Conservation (phyloP, 2,888 invertebrate species). For the Galerucella pusilla region DNA sequence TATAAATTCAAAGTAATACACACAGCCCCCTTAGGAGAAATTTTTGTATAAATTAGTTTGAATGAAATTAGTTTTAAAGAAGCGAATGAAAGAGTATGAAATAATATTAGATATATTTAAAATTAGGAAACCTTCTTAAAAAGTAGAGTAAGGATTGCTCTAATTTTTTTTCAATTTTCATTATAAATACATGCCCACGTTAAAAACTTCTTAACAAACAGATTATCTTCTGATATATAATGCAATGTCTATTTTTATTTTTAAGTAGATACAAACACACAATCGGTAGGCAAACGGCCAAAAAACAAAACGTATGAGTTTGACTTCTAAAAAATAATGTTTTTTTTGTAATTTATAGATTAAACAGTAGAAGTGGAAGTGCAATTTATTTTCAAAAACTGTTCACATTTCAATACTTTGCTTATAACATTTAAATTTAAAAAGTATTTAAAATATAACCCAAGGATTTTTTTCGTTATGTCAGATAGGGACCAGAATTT, state of each 20-base stretch:
- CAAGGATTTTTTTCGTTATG: no score
- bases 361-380: neutral
- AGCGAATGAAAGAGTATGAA: no score
- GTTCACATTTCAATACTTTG: neutral
- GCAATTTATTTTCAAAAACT: neutral
- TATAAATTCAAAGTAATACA: no score
- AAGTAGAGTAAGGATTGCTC: neutral
- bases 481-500: no score
- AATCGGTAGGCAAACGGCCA: neutral
- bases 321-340: neutral
- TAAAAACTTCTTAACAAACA: neutral
- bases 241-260: slow-evolving; percentile 1
- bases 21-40: no score
- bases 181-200: neutral
- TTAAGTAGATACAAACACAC: neutral
- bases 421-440: neutral
- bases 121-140: neutral
- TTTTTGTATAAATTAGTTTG: no score
- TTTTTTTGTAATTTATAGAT: neutral
- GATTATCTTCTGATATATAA: neutral
- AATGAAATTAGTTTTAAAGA: no score
- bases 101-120: neutral
- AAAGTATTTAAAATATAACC: no score
- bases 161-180: neutral
- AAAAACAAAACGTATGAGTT: neutral